These are phyloP conservation scores for Acanthurus tractus DNA, from an alignment of 2,797 vertebrate genomes.

Conservation along the genomic window DNA sequence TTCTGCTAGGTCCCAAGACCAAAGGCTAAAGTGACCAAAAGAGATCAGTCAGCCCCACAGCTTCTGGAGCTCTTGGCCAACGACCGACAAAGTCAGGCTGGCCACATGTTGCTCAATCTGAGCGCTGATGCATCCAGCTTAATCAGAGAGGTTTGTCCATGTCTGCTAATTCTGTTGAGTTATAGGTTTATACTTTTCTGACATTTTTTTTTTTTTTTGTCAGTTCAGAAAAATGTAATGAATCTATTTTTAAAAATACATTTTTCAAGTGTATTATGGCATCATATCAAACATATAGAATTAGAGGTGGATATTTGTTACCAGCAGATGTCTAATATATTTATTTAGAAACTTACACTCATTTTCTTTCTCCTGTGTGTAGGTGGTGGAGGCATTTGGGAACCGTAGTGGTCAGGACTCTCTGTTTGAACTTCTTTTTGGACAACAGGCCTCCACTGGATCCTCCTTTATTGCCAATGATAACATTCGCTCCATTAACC, in stretches of 20 bases:
- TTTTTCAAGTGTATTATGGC: background rate
- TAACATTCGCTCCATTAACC: constrained; percentile 86
- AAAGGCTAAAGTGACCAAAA: constrained; percentile 91
- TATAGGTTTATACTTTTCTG: background rate
- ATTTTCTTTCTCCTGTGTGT: constrained; percentile 21
- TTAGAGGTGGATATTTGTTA: background rate
- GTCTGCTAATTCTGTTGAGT: constrained; percentile 6
- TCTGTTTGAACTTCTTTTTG: constrained; percentile 91
- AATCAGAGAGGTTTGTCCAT: constrained; percentile 86
- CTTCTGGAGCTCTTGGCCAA: constrained; percentile 90
- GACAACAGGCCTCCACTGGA: constrained; percentile 76
- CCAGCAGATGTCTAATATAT: background rate
- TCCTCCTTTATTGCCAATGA: constrained; percentile 92
- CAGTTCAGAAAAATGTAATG: background rate
- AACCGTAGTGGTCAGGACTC: constrained; percentile 89
- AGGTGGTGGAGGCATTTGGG: constrained; percentile 93
- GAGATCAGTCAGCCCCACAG: constrained; percentile 86
- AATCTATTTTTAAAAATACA: background rate
- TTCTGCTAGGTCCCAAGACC: constrained; percentile 90
- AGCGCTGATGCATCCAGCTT: constrained; percentile 87
- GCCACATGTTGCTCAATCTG: constrained; percentile 95
- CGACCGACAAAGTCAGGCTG: constrained; percentile 95
- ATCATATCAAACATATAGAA: background rate
- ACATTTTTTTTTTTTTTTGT: background rate
- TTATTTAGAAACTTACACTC: background rate